phyloP scores from a whole-genome alignment of 2,113 vertebrate genomes.

The Condylura cristata region DNA sequence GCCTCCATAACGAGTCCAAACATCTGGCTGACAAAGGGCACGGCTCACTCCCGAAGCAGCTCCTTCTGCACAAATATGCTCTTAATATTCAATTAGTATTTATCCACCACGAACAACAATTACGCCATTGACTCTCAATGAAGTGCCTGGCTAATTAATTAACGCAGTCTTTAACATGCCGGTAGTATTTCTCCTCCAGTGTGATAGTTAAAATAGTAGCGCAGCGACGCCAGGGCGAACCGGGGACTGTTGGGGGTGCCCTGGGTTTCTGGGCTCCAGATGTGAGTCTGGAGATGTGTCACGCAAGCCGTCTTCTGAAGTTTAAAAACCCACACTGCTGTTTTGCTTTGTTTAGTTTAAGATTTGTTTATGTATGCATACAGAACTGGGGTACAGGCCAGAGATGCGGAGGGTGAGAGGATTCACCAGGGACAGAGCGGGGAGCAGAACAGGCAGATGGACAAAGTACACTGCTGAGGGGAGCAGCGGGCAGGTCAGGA shows the following conservation, averaged over 20 bases:
- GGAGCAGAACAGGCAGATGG: no score
- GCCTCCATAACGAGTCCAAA: slow-evolving; percentile 1
- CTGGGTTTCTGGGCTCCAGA: slow-evolving; percentile 11
- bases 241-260: neutral
- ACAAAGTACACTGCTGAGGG: no score
- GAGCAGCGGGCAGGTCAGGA: no score
- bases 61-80: slow-evolving; percentile 73
- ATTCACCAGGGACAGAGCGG: no score
- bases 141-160: slow-evolving; percentile 74
- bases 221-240: neutral
- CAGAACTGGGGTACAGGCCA: no score
- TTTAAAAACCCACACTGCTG: neutral
- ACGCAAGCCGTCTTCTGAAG: neutral
- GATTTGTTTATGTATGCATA: no score
- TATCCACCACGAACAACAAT: slow-evolving; percentile 69
- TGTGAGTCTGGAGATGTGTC: neutral
- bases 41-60: neutral
- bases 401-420: no score
- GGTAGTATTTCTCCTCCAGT: neutral
- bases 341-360: no score
- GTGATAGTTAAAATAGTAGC: neutral
- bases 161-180: slow-evolving; percentile 5
- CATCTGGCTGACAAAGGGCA: slow-evolving; percentile 73
- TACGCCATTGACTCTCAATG: slow-evolving; percentile 67
- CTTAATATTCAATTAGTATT: slow-evolving; percentile 81